Evolutionary conservation across 2,113 vertebrate genomes (phyloP).

Genomic region (Myotis davidii): DNA sequence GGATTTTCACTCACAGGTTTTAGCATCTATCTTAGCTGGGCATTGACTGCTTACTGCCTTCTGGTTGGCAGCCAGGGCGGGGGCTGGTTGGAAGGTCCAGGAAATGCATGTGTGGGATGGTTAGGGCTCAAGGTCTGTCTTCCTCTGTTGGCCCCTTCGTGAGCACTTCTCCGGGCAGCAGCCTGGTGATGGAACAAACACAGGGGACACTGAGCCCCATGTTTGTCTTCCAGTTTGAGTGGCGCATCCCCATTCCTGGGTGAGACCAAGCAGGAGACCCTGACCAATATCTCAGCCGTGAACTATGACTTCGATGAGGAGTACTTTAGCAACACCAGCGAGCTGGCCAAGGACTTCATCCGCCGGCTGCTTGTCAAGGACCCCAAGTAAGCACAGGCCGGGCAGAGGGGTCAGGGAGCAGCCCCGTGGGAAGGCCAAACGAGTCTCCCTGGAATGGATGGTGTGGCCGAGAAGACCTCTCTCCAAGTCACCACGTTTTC

Average conservation of each 20-base stretch:
- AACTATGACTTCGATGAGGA: conserved; percentile 99
- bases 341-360: conserved; percentile 98
- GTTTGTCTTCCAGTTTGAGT: conserved; percentile 85
- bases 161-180: not conserved
- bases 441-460: not conserved
- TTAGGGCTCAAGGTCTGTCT: fast-evolving
- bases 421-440: not conserved
- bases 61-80: not conserved
- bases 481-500: not conserved
- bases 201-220: not conserved
- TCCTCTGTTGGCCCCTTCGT: fast-evolving
- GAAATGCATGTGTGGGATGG: fast-evolving
- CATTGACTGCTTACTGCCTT: not conserved
- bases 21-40: not conserved
- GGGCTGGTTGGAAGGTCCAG: not conserved
- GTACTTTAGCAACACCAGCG: conserved; percentile 97
- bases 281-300: conserved; percentile 97
- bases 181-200: fast-evolving
- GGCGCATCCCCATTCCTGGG: conserved; percentile 97
- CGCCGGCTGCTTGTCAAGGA: conserved; percentile 96
- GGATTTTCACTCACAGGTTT: not conserved
- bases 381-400: conserved; percentile 89
- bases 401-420: not conserved
- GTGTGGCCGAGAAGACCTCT: not conserved
- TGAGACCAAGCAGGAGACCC: conserved; percentile 97